Percentiles rank a stretch among this genome's conserved stretches.
These are phyloP conservation scores for Drosophila subpulchrella DNA, from an alignment of 1,140 invertebrate species.

Conservation along the genomic window DNA sequence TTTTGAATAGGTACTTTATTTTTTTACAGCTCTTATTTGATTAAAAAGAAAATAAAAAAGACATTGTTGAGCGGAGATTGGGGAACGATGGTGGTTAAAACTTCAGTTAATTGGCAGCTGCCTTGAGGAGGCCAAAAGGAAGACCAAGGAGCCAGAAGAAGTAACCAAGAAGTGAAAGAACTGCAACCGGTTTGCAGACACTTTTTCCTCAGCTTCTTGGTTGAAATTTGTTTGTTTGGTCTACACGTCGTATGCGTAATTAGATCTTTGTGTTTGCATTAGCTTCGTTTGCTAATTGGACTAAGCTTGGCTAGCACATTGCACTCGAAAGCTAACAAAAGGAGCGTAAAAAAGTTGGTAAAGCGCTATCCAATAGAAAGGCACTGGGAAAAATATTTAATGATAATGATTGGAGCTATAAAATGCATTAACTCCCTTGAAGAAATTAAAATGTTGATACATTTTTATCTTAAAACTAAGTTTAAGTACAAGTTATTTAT, in stretches of 20 bases:
- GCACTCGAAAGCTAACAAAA: constrained; percentile 26
- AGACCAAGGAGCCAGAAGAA: constrained; percentile 13
- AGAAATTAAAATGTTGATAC: no score
- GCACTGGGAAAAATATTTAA: neutral
- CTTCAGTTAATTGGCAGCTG: constrained; percentile 37
- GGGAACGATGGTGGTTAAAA: constrained; percentile 2
- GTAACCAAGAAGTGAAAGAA: constrained; percentile 9
- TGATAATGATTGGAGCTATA: no score
- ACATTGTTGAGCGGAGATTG: constrained; percentile 6
- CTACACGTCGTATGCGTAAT: constrained; percentile 70
- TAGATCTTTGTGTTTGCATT: constrained; percentile 60
- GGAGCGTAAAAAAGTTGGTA: constrained; percentile 2
- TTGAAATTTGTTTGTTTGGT: constrained; percentile 27
- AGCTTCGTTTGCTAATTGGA: constrained; percentile 62
- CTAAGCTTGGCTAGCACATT: constrained; percentile 47
- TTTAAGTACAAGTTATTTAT: neutral
- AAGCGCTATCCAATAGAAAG: neutral
- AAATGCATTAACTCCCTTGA: no score
- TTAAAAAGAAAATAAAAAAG: constrained; percentile 11
- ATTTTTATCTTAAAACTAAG: no score
- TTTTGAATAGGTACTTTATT: neutral
- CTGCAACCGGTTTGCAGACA: constrained; percentile 46
- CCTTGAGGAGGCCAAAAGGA: constrained; percentile 20
- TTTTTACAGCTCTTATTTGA: constrained; percentile 1
- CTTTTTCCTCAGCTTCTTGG: constrained; percentile 15